These are phyloP conservation scores for Myoxocephalus aenaeus DNA, from an alignment of 2,797 vertebrate genomes.

Conservation along the genomic window DNA sequence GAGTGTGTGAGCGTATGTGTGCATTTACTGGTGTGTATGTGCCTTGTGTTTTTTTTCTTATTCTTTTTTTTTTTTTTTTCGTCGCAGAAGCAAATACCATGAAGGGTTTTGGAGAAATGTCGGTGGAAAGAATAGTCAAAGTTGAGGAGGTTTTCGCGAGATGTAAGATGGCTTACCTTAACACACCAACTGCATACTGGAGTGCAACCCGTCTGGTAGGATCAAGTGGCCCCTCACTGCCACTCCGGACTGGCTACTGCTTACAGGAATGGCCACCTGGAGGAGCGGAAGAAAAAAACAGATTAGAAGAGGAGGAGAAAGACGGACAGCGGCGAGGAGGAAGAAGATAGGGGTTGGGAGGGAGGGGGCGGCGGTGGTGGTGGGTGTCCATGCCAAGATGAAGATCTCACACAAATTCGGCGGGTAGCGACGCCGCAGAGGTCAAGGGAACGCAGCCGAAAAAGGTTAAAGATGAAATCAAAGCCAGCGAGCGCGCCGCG, in stretches of 20 bases:
- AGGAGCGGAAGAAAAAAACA: slow-evolving; percentile 70
- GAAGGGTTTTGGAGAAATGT: slow-evolving; percentile 29
- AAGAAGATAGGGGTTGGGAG: slow-evolving; percentile 15
- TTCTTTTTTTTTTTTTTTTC: slow-evolving; percentile 45
- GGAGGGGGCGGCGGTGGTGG: neutral
- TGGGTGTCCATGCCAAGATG: slow-evolving; percentile 60
- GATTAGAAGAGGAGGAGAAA: slow-evolving; percentile 51
- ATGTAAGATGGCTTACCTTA: slow-evolving; percentile 88
- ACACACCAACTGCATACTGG: slow-evolving; percentile 97
- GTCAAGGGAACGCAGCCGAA: slow-evolving; percentile 95
- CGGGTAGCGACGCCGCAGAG: slow-evolving; percentile 85
- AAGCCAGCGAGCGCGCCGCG: slow-evolving; percentile 80
- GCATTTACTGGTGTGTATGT: slow-evolving; percentile 58
- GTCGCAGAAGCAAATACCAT: slow-evolving; percentile 57
- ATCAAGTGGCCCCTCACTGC: slow-evolving; percentile 85
- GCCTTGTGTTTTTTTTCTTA: slow-evolving; percentile 45
- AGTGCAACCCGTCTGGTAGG: slow-evolving; percentile 90
- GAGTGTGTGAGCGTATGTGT: slow-evolving; percentile 71
- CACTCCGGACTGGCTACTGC: slow-evolving; percentile 82
- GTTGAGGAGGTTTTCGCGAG: neutral
- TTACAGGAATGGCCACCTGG: slow-evolving; percentile 78
- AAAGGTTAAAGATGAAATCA: slow-evolving; percentile 99
- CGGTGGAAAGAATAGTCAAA: neutral
- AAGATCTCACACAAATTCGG: slow-evolving; percentile 95
- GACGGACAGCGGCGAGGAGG: slow-evolving; percentile 50